phyloP scores from a whole-genome alignment of 2,888 invertebrate species.

The Lithosia quadra region DNA sequence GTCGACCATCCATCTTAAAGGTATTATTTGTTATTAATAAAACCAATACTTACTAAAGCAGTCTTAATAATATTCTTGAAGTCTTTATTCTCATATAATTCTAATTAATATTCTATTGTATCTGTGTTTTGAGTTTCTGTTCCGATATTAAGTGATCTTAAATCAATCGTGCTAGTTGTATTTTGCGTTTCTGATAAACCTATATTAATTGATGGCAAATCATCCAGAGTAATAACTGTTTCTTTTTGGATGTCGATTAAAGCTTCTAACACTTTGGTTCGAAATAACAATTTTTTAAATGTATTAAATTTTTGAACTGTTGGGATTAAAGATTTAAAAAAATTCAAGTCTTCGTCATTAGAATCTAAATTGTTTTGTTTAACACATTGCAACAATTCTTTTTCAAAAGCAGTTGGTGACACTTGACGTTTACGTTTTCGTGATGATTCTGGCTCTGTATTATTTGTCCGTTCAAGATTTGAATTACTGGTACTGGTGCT shows the following conservation, averaged over 20 bases:
- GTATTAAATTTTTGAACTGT: constrained; percentile 42
- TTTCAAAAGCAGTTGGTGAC: constrained; percentile 44
- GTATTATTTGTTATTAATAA: constrained; percentile 44
- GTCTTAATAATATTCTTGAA: constrained; percentile 44
- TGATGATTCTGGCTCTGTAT: constrained; percentile 40
- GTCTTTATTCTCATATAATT: constrained; percentile 33
- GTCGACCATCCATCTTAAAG: constrained; percentile 41
- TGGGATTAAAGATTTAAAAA: constrained; percentile 45
- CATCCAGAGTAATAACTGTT: constrained; percentile 44
- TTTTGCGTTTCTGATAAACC: constrained; percentile 39
- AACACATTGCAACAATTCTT: constrained; percentile 42
- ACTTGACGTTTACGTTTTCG: constrained; percentile 42
- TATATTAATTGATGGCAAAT: constrained; percentile 21
- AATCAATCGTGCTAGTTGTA: constrained; percentile 41
- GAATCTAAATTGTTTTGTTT: constrained; percentile 43
- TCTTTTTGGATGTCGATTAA: constrained; percentile 46
- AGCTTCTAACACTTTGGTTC: constrained; percentile 34
- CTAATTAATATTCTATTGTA: too few species aligned
- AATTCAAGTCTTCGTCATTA: constrained; percentile 46
- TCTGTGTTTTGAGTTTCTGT: constrained; percentile 24
- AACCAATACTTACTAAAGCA: constrained; percentile 29
- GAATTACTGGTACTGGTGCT: constrained; percentile 30
- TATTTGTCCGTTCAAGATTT: constrained; percentile 31
- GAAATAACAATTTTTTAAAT: constrained; percentile 47
- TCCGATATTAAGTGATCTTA: constrained; percentile 43